Conservation (phyloP, 2,888 invertebrate species). For the Heteromurus nitidus region DNA sequence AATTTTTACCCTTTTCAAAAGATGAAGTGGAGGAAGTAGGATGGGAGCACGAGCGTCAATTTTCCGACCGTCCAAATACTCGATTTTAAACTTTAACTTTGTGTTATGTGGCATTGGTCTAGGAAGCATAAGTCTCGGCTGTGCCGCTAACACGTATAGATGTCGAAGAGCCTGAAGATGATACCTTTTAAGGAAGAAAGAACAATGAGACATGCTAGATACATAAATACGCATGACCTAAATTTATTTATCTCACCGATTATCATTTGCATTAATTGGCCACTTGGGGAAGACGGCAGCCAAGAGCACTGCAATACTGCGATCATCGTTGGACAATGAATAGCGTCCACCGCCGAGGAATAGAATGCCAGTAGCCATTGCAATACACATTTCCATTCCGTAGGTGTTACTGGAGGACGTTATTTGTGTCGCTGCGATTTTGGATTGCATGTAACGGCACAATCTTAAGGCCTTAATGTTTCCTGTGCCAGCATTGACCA, state of each 20-base stretch:
- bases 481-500: slow-evolving; percentile 97
- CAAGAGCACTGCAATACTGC: slow-evolving; percentile 91
- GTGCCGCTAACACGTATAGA: slow-evolving; percentile 94
- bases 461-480: slow-evolving; percentile 87
- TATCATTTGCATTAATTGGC: slow-evolving; percentile 96
- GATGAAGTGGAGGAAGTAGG: slow-evolving; percentile 71
- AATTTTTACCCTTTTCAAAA: slow-evolving; percentile 67
- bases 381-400: slow-evolving; percentile 95
- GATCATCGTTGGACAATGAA: slow-evolving; percentile 87
- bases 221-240: background rate
- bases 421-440: slow-evolving; percentile 81
- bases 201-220: background rate
- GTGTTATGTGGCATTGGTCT: slow-evolving; percentile 68
- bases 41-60: slow-evolving; percentile 68
- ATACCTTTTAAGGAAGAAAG: slow-evolving; percentile 80
- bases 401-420: slow-evolving; percentile 82
- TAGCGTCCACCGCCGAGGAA: slow-evolving; percentile 96
- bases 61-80: slow-evolving; percentile 69
- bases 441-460: slow-evolving; percentile 88
- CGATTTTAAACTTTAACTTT: slow-evolving; percentile 66
- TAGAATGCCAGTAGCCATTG: slow-evolving; percentile 93
- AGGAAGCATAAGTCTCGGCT: slow-evolving; percentile 91
- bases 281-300: slow-evolving; percentile 98
- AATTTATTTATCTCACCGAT: slow-evolving; percentile 81
- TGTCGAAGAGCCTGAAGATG: slow-evolving; percentile 98